A percentile compares a stretch with the other conserved stretches of the same genome.
phyloP scores from a whole-genome alignment of 2,113 vertebrate species.

The Epinephelus cyanopodus region DNA sequence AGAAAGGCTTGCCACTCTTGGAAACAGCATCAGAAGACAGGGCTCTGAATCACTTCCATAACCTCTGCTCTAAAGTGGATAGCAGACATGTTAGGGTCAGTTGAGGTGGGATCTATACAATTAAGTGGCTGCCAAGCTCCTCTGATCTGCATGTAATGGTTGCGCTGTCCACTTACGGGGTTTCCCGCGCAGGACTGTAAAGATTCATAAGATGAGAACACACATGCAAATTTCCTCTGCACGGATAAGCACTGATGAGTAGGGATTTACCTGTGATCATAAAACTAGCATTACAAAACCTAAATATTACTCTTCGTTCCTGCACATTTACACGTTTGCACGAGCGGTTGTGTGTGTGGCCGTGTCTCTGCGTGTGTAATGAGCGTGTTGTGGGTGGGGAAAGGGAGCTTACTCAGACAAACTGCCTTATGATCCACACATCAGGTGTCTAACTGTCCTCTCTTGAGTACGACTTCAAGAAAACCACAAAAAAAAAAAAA shows the following conservation, averaged over 20 bases:
- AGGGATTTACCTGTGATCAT: slow-evolving; percentile 44
- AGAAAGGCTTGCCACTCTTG: background rate
- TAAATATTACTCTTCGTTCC: slow-evolving; percentile 1
- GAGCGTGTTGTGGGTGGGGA: slow-evolving; percentile 71
- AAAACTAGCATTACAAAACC: slow-evolving; percentile 42
- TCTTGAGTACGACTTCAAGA: slow-evolving; percentile 58
- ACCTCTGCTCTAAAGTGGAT: background rate
- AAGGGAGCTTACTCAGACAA: slow-evolving; percentile 64
- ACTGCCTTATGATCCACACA: slow-evolving; percentile 62
- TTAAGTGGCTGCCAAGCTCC: slow-evolving; percentile 5
- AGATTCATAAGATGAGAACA: slow-evolving; percentile 29
- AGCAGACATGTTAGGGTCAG: background rate
- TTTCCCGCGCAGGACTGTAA: background rate
- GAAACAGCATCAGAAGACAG: background rate
- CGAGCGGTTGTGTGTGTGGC: slow-evolving; percentile 56
- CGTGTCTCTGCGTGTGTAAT: slow-evolving; percentile 67
- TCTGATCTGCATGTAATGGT: background rate
- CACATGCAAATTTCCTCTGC: slow-evolving; percentile 23
- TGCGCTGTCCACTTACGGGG: background rate
- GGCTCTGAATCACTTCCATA: background rate
- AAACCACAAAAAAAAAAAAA: slow-evolving; percentile 42
- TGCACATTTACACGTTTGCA: slow-evolving; percentile 36
- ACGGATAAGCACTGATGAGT: slow-evolving; percentile 36
- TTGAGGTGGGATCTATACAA: background rate
- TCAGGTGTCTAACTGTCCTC: slow-evolving; percentile 60